Evolutionary conservation across 2,888 invertebrate genomes (phyloP).

Genomic region (Leucophora obtusa): DNA sequence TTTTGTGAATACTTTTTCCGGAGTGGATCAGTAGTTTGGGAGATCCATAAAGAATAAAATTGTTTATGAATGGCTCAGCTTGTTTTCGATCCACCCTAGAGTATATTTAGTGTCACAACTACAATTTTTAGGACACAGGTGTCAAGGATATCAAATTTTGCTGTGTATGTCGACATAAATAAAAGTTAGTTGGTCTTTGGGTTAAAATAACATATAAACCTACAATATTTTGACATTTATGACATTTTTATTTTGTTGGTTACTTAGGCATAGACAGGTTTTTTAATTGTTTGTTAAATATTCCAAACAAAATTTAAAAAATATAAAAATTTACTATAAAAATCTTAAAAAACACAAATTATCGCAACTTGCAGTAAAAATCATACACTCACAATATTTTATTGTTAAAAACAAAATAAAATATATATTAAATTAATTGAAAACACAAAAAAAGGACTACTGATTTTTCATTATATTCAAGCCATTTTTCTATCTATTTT

Average conservation of each 20-base stretch:
- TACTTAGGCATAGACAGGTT: not conserved
- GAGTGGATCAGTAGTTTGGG: too few relatives aligned
- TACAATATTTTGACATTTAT: not conserved
- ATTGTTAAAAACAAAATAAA: too few relatives aligned
- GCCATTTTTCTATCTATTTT: too few relatives aligned
- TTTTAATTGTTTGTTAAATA: not conserved
- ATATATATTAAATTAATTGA: too few relatives aligned
- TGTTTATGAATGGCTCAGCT: too few relatives aligned
- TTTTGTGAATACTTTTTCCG: too few relatives aligned
- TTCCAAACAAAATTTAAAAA: not conserved
- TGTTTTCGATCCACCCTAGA: too few relatives aligned
- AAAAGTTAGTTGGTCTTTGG: not conserved
- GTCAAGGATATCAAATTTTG: not conserved
- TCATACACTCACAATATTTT: too few relatives aligned
- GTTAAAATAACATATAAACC: not conserved
- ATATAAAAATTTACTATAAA: not conserved
- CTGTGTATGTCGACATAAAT: not conserved
- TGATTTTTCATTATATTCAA: too few relatives aligned
- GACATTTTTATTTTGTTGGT: not conserved
- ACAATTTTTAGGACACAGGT: not conserved
- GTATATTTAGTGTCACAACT: not conserved
- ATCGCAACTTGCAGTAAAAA: too few relatives aligned
- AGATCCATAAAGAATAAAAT: too few relatives aligned
- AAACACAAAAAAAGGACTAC: too few relatives aligned
- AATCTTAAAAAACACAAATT: not conserved